Conservation (phyloP, 2,888 invertebrate species). For the Agrypnus murinus region DNA sequence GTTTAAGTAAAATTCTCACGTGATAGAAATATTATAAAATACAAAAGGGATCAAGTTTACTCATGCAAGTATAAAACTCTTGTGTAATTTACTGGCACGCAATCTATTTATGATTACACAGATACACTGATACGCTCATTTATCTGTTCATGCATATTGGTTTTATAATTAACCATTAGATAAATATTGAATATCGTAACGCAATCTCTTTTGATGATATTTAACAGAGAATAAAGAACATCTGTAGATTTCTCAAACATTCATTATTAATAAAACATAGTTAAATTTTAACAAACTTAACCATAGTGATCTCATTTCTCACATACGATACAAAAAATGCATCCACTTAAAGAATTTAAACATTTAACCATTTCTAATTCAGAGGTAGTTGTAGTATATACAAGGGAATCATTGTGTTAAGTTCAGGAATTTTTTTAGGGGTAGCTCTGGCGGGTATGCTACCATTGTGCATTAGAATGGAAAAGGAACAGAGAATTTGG, state of each 20-base stretch:
- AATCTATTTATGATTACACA: constrained; percentile 48
- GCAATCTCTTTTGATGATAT: too few species aligned
- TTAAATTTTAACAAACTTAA: too few species aligned
- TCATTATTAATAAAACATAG: too few species aligned
- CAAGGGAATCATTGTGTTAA: constrained; percentile 44
- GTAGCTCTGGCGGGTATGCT: constrained; percentile 47
- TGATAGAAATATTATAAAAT: too few species aligned
- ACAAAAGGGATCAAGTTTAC: neutral
- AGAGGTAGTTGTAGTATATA: constrained; percentile 6
- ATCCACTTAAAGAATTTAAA: constrained; percentile 25
- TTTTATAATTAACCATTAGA: constrained; percentile 44
- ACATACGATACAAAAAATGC: neutral
- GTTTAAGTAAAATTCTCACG: too few species aligned
- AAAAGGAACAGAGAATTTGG: constrained; percentile 53
- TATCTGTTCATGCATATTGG: constrained; percentile 42
- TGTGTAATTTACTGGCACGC: constrained; percentile 43
- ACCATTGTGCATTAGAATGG: constrained; percentile 54
- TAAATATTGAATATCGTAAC: constrained; percentile 29
- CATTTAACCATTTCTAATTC: constrained; percentile 24
- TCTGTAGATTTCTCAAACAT: constrained; percentile 20
- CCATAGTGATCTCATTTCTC: neutral
- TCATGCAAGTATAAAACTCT: constrained; percentile 42
- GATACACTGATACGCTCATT: constrained; percentile 34
- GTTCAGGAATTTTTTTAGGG: constrained; percentile 50
- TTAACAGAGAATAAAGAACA: constrained; percentile 13